phyloP scores from a whole-genome alignment of 2,888 invertebrate genomes.

The Zygaena filipendulae region DNA sequence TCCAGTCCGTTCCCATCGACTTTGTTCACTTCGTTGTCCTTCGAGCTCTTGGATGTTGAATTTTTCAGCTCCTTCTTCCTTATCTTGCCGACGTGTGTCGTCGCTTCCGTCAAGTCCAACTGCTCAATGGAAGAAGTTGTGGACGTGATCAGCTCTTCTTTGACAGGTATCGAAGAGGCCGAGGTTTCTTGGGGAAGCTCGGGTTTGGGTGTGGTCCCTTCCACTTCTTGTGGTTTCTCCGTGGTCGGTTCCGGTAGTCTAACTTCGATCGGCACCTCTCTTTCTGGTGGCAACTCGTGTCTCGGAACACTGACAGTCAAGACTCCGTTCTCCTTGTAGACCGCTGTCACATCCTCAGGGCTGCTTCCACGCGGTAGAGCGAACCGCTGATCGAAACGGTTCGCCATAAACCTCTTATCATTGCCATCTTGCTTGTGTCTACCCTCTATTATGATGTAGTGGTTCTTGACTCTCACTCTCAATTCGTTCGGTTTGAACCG shows the following conservation, averaged over 20 bases:
- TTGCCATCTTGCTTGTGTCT: conserved; percentile 37
- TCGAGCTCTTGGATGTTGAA: conserved; percentile 36
- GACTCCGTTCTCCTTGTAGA: conserved; percentile 41
- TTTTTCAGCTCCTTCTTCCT: conserved; percentile 55
- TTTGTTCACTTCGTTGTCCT: conserved; percentile 55
- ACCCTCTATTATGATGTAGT: conserved; percentile 48
- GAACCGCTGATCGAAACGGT: conserved; percentile 53
- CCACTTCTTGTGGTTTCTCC: conserved; percentile 21
- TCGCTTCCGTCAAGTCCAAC: conserved; percentile 38
- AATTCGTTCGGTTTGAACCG: conserved; percentile 50
- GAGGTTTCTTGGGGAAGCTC: too few species aligned
- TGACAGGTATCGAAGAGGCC: too few species aligned
- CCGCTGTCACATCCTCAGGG: conserved; percentile 49
- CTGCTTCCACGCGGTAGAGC: conserved; percentile 44
- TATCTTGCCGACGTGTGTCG: conserved; percentile 53
- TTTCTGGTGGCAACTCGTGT: conserved; percentile 48
- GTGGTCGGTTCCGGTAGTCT: conserved; percentile 26
- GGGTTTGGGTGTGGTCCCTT: conserved; percentile 15
- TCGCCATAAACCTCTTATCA: conserved; percentile 36
- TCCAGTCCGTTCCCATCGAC: conserved; percentile 43
- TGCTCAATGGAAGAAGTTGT: conserved; percentile 33
- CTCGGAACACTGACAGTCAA: conserved; percentile 44
- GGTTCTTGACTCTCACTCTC: conserved; percentile 49
- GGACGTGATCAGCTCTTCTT: conserved; percentile 11
- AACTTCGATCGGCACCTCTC: conserved; percentile 48